Base-by-base conservation (phyloP, 2,797 vertebrate genomes). In the Pseudochirops corinnae region DNA sequence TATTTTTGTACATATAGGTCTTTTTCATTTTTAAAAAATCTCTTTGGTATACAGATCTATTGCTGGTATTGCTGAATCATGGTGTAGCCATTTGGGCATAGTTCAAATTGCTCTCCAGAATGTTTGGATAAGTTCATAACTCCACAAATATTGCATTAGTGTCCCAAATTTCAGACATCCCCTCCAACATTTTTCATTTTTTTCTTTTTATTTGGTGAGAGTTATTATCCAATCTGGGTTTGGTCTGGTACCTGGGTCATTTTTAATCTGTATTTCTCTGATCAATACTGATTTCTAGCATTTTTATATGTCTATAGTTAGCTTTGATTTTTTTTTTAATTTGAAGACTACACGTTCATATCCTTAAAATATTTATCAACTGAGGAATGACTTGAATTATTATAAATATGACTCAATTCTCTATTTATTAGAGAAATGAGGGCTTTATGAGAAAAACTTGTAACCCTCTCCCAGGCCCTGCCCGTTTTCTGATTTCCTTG, bases 101-200 rank as follows among this genome's bases (percentile, higher is more conserved):
- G 14, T 67, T 67, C 13, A 67, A 67, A n/a, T 67, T 67, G 33
- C 4, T 16, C 33, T n/a, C 14, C 13, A 67, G 13, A 67, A 67
- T n/a, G 14, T 0, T n/a, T 16, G 33, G 13, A n/a, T n/a, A 1
- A n/a, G 14, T 67, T n/a, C 33, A n/a, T 4, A 18, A n/a, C 5
- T 67, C 5, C 14, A 67, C 5, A 5, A 67, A 67, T 2, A 16
- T 13, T 82, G 67, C 4, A 39, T 24, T 46, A 82, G 16, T 46
- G n/a, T 21, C 6, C 6, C 7, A 39, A 74, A 21, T 74, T 39
- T 39, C 67, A 39, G 67, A 39, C 7, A 46, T 39, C 0, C 18
- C 6, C 67, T 82, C 1, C 18, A 46, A 39, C n/a, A 39, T 9
- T 74, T 21, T 16, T n/a, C 52, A 52, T 16, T 39, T 18, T 9